A percentile compares a stretch with the other conserved stretches of the same genome.
These are phyloP conservation scores for Parnassius smintheus DNA, from an alignment of 2,888 invertebrate species.

Conservation along the genomic window DNA sequence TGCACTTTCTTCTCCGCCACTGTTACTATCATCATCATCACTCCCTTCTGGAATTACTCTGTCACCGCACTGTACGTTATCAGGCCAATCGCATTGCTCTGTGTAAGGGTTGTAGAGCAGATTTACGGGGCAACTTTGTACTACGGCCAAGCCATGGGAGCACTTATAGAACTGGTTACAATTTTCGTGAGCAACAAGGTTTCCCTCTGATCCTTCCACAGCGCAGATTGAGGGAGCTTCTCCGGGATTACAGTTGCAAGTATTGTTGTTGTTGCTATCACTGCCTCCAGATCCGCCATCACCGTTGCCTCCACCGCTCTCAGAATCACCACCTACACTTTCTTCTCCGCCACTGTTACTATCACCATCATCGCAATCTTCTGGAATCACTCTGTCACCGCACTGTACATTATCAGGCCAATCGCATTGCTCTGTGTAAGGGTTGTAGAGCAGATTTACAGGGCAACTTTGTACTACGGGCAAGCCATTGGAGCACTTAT, in stretches of 20 bases:
- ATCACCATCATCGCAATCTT: background rate
- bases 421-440: slow-evolving; percentile 39
- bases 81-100: slow-evolving; percentile 43
- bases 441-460: slow-evolving; percentile 35
- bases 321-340: too few species aligned
- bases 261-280: too few species aligned
- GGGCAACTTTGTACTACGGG: slow-evolving; percentile 34
- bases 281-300: too few species aligned
- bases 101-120: slow-evolving; percentile 39
- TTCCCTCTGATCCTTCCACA: slow-evolving; percentile 18
- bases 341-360: slow-evolving; percentile 7
- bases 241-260: slow-evolving; percentile 39
- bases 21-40: slow-evolving; percentile 20
- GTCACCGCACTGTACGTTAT: slow-evolving; percentile 42
- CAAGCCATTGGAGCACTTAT: slow-evolving; percentile 37
- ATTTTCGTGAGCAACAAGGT: slow-evolving; percentile 27
- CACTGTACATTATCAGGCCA: slow-evolving; percentile 40
- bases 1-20: slow-evolving; percentile 12
- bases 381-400: slow-evolving; percentile 20
- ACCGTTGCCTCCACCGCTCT: too few species aligned
- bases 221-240: slow-evolving; percentile 32
- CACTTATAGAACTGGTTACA: slow-evolving; percentile 43
- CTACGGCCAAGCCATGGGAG: slow-evolving; percentile 34
- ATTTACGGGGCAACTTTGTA: slow-evolving; percentile 32
- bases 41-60: slow-evolving; percentile 30